Percentiles rank a stretch among this genome's conserved stretches.
Conservation (phyloP, 2,888 invertebrate species). For the Mechanitis messenoides region DNA sequence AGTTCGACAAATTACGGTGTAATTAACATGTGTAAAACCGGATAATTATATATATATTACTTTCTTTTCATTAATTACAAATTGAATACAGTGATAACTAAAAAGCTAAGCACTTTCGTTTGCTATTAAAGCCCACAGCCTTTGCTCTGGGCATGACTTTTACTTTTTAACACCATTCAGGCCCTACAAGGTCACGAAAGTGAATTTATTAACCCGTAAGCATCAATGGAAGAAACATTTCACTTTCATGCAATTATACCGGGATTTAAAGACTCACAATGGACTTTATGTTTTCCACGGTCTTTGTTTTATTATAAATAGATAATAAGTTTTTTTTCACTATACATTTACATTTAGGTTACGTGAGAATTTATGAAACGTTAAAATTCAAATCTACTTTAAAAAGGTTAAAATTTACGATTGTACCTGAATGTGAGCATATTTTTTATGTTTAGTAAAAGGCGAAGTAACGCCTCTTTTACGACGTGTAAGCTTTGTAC, state of each 20-base stretch:
- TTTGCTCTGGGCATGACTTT: slow-evolving; percentile 25
- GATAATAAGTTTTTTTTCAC: background rate
- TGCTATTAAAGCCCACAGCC: slow-evolving; percentile 13
- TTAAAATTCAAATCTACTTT: background rate
- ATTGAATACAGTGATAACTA: background rate
- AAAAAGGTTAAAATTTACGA: slow-evolving; percentile 10
- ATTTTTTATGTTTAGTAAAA: slow-evolving; percentile 22
- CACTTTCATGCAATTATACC: slow-evolving; percentile 57
- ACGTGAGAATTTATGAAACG: background rate
- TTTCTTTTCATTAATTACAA: too few relatives aligned
- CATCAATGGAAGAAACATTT: slow-evolving; percentile 50
- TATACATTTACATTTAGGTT: background rate
- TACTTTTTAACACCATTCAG: slow-evolving; percentile 27
- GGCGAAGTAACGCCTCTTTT: slow-evolving; percentile 21
- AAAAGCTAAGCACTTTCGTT: slow-evolving; percentile 13
- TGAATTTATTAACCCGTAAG: slow-evolving; percentile 27
- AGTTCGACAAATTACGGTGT: too few relatives aligned
- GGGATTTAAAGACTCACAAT: slow-evolving; percentile 12
- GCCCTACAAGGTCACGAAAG: slow-evolving; percentile 29
- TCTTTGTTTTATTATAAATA: slow-evolving; percentile 6
- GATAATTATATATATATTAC: too few relatives aligned
- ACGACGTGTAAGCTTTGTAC: slow-evolving; percentile 28
- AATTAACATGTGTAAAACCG: too few relatives aligned
- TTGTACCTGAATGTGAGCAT: slow-evolving; percentile 16
- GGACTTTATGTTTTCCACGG: background rate